Conservation (phyloP, 2,888 invertebrate genomes). For the Parnassius apollo region DNA sequence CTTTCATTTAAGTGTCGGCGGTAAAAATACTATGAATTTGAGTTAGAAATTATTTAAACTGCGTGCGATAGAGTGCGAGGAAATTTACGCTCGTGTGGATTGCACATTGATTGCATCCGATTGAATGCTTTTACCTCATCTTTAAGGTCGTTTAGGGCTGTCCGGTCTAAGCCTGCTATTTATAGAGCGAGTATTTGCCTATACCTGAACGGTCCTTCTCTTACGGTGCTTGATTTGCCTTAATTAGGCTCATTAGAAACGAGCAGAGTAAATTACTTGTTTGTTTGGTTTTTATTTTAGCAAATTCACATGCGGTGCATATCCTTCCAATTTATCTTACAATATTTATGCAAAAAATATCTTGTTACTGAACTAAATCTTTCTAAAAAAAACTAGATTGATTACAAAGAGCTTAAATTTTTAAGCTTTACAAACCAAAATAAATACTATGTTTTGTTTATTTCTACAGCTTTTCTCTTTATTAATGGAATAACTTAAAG, state of each 20-base stretch:
- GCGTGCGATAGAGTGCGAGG: not conserved
- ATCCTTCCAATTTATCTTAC: too few species aligned
- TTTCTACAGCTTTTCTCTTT: too few species aligned
- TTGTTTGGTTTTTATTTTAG: not conserved
- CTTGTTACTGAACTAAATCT: too few species aligned
- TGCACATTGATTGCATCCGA: slow-evolving; percentile 70
- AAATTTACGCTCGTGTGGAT: slow-evolving; percentile 25
- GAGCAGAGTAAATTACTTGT: slow-evolving; percentile 21
- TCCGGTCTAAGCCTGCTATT: slow-evolving; percentile 54
- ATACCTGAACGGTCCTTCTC: slow-evolving; percentile 35
- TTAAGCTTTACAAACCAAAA: too few species aligned
- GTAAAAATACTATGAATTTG: slow-evolving; percentile 17
- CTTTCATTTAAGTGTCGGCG: slow-evolving; percentile 23
- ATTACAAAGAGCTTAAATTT: too few species aligned
- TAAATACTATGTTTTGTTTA: too few species aligned
- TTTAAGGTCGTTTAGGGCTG: slow-evolving; percentile 54
- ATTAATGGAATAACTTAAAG: too few species aligned
- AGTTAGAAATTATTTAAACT: slow-evolving; percentile 13
- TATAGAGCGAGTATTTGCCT: slow-evolving; percentile 44
- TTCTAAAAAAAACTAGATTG: too few species aligned
- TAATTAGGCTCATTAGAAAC: slow-evolving; percentile 32
- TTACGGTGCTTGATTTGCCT: slow-evolving; percentile 32
- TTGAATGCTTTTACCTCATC: slow-evolving; percentile 61
- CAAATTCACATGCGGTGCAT: too few species aligned
- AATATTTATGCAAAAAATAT: too few species aligned